Conservation (phyloP, 1,140 invertebrate species). For the Delia radicum region DNA sequence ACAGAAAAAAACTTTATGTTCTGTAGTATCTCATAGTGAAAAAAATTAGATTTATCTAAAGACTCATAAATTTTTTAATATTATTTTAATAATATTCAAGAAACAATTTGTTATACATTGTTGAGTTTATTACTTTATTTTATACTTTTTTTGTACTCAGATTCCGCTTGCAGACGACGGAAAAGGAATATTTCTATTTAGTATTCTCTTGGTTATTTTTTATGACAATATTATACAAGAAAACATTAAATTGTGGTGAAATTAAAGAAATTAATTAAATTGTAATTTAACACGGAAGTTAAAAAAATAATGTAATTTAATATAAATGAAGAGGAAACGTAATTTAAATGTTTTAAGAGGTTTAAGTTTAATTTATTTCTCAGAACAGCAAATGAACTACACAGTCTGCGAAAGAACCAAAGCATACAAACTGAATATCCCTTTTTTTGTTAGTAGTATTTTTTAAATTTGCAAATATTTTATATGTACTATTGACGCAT, state of each 20-base stretch:
- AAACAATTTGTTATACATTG: constrained; percentile 5
- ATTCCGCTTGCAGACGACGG: background rate
- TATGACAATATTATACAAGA: background rate
- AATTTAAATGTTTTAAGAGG: no score
- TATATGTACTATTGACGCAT: no score
- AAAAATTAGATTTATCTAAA: background rate
- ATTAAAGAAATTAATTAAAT: background rate
- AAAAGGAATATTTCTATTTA: background rate
- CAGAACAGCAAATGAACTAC: no score
- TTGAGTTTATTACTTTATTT: constrained; percentile 2
- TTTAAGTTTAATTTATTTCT: no score
- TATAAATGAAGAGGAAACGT: no score
- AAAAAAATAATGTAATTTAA: no score
- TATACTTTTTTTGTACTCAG: background rate
- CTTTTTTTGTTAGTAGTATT: no score
- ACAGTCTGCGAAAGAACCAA: no score
- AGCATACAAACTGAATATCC: no score
- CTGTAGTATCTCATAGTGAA: background rate
- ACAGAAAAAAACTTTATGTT: no score
- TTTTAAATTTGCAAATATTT: no score
- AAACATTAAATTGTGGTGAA: background rate
- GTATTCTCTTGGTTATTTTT: background rate
- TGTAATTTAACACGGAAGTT: background rate
- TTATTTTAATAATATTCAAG: background rate
- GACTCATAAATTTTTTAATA: constrained; percentile 2